Percentiles rank a stretch among this genome's conserved stretches.
phyloP scores from a whole-genome alignment of 2,888 invertebrate species.

The Doris montereyensis region DNA sequence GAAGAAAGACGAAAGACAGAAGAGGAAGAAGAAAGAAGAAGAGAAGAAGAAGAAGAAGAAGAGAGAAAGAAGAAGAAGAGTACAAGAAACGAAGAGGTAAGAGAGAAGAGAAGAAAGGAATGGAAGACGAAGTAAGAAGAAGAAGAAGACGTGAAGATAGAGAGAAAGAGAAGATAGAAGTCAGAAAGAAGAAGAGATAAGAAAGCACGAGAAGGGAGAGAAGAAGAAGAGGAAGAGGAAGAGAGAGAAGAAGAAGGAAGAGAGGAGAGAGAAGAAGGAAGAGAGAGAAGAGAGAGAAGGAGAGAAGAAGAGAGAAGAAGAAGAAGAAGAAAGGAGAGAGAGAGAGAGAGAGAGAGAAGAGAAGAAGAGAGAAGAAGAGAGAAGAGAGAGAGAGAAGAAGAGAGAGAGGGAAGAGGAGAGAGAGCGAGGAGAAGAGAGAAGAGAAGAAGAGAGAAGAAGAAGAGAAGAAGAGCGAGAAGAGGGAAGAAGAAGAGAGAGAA shows the following conservation, averaged over 20 bases:
- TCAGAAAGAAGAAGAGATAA: conserved; percentile 22
- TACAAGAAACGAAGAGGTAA: background rate
- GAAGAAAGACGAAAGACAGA: background rate
- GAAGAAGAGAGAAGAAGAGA: conserved; percentile 22
- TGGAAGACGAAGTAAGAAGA: conserved; percentile 1
- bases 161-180: conserved; percentile 2
- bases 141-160: conserved; percentile 9
- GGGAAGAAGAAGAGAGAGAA: conserved; percentile 14
- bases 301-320: conserved; percentile 5
- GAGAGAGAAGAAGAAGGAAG: background rate
- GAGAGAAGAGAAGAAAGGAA: conserved; percentile 9
- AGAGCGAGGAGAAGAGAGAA: background rate
- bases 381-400: conserved; percentile 23
- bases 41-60: background rate
- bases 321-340: conserved; percentile 18
- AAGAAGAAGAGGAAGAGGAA: background rate
- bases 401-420: conserved; percentile 24
- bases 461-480: conserved; percentile 15
- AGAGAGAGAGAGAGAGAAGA: conserved; percentile 30
- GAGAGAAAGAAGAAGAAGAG: background rate
- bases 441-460: conserved; percentile 15
- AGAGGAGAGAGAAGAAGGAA: background rate
- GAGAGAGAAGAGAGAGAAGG: background rate
- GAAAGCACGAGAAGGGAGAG: background rate
- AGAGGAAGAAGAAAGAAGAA: background rate